Evolutionary conservation across 2,888 invertebrate species (phyloP), one percentile per base, ranked within the genome.

Genomic region (Euzophera pinguis): DNA sequence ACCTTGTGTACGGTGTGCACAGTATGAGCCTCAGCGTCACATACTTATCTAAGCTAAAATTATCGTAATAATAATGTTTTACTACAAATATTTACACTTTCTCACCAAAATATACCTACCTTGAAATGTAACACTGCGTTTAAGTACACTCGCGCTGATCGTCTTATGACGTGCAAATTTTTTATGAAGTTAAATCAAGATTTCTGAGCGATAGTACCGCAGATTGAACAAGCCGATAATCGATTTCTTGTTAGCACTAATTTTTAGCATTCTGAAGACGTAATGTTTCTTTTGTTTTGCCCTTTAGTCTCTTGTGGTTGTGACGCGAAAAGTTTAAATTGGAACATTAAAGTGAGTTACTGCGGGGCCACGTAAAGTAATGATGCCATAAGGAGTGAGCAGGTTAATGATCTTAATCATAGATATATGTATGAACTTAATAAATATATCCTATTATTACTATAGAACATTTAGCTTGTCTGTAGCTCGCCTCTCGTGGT

Each of bases 231-330:
- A 75, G 61, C 64, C 43, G 70, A 73, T 78, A 79, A 78, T 77
- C 73, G 76, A 78, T 78, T 79, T 80, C 81, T 81, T 75, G 78
- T 81, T 80, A 79, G 71, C 64, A 62, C 60, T 60, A 56, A 65
- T 68, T 65, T 61, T 66, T 64, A 56, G 45, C 34, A 54, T 51
- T 54, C 51, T 10, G 7, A 5, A 22, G 22, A 22, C 22, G 42
- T 1, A 22, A 42, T 27, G 42, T 42, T 22, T 7, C 22, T 17
- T 42, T 42, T 41, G 9, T 12, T 39, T 39, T 39, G 35, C 35
- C 35, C 10, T 16, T 42, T 42, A 4, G 42, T 27, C 22, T 22
- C 27, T 42, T 22, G 22, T 42, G n/a, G 27, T 42, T 22, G 22
- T 42, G n/a, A 42, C 4, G 41, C 32, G 42, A 38, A 13, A 39